Percentiles rank a stretch among this genome's conserved stretches.
Evolutionary conservation across 2,797 vertebrate species (phyloP).

Genomic region (Naso thynnoides): DNA sequence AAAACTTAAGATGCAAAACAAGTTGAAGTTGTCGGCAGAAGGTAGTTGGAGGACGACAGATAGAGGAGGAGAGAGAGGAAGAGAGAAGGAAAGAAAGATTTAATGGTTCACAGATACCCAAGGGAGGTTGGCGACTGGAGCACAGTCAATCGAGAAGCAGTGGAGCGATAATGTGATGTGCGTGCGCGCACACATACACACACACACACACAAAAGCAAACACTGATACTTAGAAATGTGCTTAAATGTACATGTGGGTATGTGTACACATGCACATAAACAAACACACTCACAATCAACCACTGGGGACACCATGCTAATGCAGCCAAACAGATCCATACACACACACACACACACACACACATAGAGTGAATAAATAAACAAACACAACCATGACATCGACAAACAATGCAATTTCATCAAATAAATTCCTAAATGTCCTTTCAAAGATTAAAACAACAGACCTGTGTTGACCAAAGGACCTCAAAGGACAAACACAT

Average conservation of each 20-base stretch:
- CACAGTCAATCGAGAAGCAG: slow-evolving; percentile 50
- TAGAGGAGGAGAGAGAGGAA: slow-evolving; percentile 14
- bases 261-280: background rate
- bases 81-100: slow-evolving; percentile 31
- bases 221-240: background rate
- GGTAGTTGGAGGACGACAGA: slow-evolving; percentile 32
- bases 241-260: background rate
- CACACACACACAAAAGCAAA: background rate
- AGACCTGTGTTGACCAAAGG: slow-evolving; percentile 25
- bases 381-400: slow-evolving; percentile 12
- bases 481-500: background rate
- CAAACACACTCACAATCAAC: background rate
- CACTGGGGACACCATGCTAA: slow-evolving; percentile 1
- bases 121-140: slow-evolving; percentile 36
- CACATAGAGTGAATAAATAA: slow-evolving; percentile 29
- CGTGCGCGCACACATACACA: background rate
- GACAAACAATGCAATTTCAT: slow-evolving; percentile 34
- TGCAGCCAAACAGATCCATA: slow-evolving; percentile 6
- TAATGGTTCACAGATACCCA: slow-evolving; percentile 49
- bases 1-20: slow-evolving; percentile 37
- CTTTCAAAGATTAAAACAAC: slow-evolving; percentile 40
- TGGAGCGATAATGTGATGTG: slow-evolving; percentile 35
- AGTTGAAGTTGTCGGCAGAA: slow-evolving; percentile 28
- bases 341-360: background rate
- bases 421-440: slow-evolving; percentile 36